Conservation (phyloP, 2,113 vertebrate genomes). For the Hippocampus barbouri region DNA sequence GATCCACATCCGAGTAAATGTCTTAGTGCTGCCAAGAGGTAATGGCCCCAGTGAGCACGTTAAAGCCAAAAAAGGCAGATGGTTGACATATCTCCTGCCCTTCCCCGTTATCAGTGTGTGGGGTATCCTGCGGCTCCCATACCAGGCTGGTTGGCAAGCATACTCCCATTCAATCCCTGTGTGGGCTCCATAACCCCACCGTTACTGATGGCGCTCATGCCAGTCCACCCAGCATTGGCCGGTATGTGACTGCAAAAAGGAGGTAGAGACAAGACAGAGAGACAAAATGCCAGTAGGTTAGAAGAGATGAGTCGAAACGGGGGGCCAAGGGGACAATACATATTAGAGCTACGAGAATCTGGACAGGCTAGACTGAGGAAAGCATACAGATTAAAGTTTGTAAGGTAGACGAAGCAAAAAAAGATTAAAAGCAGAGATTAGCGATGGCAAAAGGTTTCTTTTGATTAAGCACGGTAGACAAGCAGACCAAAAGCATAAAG, state of each 20-base stretch:
- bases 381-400: conserved; percentile 45
- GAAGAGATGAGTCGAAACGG: conserved; percentile 66
- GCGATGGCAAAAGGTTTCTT: conserved; percentile 24
- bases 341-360: conserved; percentile 54
- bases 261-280: conserved; percentile 34
- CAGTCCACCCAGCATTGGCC: conserved; percentile 85
- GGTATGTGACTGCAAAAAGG: conserved; percentile 81
- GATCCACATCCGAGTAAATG: conserved; percentile 73
- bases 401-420: conserved; percentile 33
- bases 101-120: conserved; percentile 79
- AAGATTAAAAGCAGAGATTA: conserved; percentile 10
- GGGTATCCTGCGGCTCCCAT: conserved; percentile 88
- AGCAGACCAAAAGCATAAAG: conserved; percentile 46
- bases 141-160: conserved; percentile 83
- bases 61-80: conserved; percentile 64
- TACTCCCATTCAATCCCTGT: conserved; percentile 85
- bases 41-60: conserved; percentile 67
- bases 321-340: conserved; percentile 48
- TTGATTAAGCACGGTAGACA: conserved; percentile 49
- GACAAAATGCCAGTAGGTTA: conserved; percentile 69
- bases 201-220: conserved; percentile 74
- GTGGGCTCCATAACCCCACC: conserved; percentile 79
- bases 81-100: conserved; percentile 56
- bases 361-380: conserved; percentile 50
- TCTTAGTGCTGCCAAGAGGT: conserved; percentile 75